Base-by-base conservation (phyloP, 2,797 vertebrate genomes). In the Acipenser transmontanus region DNA sequence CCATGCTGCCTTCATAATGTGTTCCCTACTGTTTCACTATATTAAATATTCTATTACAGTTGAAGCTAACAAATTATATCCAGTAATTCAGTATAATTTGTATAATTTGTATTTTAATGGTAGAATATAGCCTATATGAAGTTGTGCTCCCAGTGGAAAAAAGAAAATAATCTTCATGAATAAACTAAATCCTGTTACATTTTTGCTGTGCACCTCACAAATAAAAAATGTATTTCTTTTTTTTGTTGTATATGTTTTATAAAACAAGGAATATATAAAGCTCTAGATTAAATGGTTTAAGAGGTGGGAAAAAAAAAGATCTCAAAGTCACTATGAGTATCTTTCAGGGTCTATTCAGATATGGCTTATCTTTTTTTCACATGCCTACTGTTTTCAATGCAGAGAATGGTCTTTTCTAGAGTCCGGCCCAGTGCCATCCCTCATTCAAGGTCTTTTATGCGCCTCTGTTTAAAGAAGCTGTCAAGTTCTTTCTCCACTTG, bases 381-480 rank as follows among this genome's bases (percentile, higher is more conserved):
- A 89, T 83, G 91, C 87, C 81, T 86, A 85, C 82, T 80, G 80
- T 89, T 89, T 90, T 87, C 82, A 89, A 83, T 75, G 83, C 74
- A 77, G 85, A 93, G 91, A 93, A 93, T 88, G 88, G 88, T 84
- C 78, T 83, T 82, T 90, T 84, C 79, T 76, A 71, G 78, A 89
- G 86, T 81, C 85, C 86, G 85, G 89, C 87, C 91, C 79, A 84
- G 88, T 89, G 88, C 90, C 91, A 91, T 91, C 91, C 88, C 91
- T 92, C 91, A 91, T 93, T 91, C 88, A 88, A 81, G 87, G 84
- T 83, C 93, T 89, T 96, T 98, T 95, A 92, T 96, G 85, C 75
- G 85, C 84, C 83, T 88, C 84, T 89, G 85, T 95, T 93, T 95
- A 97, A 96, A 96, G 93, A 94, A 96, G 93, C 94, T 98, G 96